Evolutionary conservation across 2,797 vertebrate genomes (phyloP).

Genomic region (Gobio occitaniae): DNA sequence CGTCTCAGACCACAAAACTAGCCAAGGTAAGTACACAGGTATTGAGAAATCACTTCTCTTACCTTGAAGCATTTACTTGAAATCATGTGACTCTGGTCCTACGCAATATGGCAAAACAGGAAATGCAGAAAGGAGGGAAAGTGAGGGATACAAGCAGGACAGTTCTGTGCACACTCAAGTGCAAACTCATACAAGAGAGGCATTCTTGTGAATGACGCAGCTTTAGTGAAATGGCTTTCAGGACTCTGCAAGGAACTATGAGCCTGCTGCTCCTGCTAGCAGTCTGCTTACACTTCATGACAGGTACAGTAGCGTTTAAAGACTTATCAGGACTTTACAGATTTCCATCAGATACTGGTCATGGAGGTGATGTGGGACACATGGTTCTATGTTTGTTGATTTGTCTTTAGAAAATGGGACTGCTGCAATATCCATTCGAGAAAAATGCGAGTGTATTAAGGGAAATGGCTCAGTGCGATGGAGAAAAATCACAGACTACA

Average conservation of each 20-base stretch:
- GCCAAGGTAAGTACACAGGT: slow-evolving; percentile 13
- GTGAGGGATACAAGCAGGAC: slow-evolving; percentile 20
- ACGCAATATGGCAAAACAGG: slow-evolving; percentile 50
- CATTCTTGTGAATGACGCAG: not conserved
- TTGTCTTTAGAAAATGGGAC: slow-evolving; percentile 38
- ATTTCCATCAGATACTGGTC: not conserved
- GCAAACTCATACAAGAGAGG: not conserved
- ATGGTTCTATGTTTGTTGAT: not conserved
- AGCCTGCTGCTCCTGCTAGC: slow-evolving; percentile 21
- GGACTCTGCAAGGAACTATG: not conserved
- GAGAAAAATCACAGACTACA: slow-evolving; percentile 50
- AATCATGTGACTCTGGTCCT: slow-evolving; percentile 64
- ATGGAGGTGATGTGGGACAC: not conserved
- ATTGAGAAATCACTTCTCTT: slow-evolving; percentile 25
- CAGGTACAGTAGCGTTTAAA: slow-evolving; percentile 28
- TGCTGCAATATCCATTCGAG: slow-evolving; percentile 18
- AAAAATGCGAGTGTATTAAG: slow-evolving; percentile 58
- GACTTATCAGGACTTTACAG: slow-evolving; percentile 1
- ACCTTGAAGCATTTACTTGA: slow-evolving; percentile 51
- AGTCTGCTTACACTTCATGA: slow-evolving; percentile 15
- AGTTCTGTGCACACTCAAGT: slow-evolving; percentile 13
- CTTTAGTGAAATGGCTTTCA: slow-evolving; percentile 47
- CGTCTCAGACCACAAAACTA: not conserved
- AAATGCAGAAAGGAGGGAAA: slow-evolving; percentile 27
- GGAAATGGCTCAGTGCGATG: slow-evolving; percentile 14